phyloP scores from a whole-genome alignment of 2,797 vertebrate genomes.

The Naso thynnoides region DNA sequence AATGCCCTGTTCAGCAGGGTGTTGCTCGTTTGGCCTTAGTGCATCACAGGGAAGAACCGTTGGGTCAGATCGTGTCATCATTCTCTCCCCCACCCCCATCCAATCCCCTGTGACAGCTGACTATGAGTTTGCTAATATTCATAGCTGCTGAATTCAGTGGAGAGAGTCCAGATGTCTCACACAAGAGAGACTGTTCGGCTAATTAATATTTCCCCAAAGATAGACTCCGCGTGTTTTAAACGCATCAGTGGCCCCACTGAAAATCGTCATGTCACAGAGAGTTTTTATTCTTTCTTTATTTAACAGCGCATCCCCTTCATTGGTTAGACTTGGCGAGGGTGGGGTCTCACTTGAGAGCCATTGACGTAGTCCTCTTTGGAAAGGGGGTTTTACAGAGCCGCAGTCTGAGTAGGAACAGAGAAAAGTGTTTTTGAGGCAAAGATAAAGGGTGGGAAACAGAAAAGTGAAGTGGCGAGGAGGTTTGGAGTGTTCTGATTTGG shows the following conservation, averaged over 20 bases:
- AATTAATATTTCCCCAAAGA: constrained; percentile 1
- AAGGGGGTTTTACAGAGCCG: constrained; percentile 53
- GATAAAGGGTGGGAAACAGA: neutral
- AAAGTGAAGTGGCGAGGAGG: constrained; percentile 20
- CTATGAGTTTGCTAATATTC: constrained; percentile 37
- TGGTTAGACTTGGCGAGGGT: constrained; percentile 81
- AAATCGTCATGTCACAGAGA: constrained; percentile 15
- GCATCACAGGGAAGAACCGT: constrained; percentile 25
- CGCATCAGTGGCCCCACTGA: neutral
- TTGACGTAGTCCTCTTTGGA: constrained; percentile 60
- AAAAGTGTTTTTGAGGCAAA: constrained; percentile 51
- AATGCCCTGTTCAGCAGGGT: constrained; percentile 23
- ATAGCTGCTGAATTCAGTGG: constrained; percentile 23
- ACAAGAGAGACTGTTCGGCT: constrained; percentile 30
- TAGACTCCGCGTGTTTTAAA: neutral
- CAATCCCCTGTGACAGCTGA: constrained; percentile 20
- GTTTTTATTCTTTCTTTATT: constrained; percentile 41
- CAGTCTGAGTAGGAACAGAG: constrained; percentile 47
- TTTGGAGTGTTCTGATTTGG: constrained; percentile 21
- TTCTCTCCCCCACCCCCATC: constrained; percentile 5
- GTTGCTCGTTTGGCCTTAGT: constrained; percentile 31
- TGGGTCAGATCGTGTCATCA: constrained; percentile 34
- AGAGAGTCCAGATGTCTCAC: constrained; percentile 22
- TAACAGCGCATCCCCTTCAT: constrained; percentile 61
- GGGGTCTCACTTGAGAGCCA: constrained; percentile 78